Percentiles rank a stretch among this genome's conserved stretches.
phyloP scores from a whole-genome alignment of 2,797 vertebrate species.

The Alcedo quadribrachys region DNA sequence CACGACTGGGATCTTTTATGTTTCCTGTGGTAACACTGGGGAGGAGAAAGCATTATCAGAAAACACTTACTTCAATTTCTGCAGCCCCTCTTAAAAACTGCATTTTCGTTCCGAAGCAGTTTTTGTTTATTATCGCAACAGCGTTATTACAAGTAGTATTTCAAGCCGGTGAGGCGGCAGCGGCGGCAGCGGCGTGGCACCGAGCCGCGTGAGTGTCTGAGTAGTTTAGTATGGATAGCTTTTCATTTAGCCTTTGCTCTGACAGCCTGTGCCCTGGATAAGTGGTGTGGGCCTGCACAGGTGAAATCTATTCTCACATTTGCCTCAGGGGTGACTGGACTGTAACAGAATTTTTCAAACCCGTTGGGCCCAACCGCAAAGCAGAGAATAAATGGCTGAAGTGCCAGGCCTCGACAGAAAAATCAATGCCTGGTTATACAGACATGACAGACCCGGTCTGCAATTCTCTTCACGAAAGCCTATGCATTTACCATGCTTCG shows the following conservation, averaged over 20 bases:
- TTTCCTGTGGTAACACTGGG: conserved; percentile 1
- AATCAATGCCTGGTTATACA: conserved; percentile 99
- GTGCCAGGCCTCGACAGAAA: conserved; percentile 98
- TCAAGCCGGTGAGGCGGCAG: not conserved
- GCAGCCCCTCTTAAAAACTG: conserved; percentile 16
- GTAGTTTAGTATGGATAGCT: conserved; percentile 86
- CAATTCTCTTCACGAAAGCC: conserved; percentile 77
- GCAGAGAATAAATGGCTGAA: conserved; percentile 99
- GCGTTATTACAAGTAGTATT: conserved; percentile 60
- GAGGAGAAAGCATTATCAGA: conserved; percentile 16
- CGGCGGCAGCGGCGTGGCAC: conserved; percentile 53
- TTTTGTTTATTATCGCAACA: conserved; percentile 13
- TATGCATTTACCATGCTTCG: conserved; percentile 58
- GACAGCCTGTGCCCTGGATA: conserved; percentile 91
- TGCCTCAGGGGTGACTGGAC: conserved; percentile 95
- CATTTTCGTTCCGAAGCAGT: not conserved
- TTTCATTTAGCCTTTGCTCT: conserved; percentile 94
- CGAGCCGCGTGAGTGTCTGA: conserved; percentile 76
- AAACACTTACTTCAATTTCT: not conserved
- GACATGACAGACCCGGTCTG: conserved; percentile 92
- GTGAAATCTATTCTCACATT: conserved; percentile 97
- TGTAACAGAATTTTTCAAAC: conserved; percentile 99
- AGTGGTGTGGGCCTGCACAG: conserved; percentile 95
- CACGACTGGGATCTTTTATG: conserved; percentile 19
- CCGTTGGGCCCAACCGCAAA: conserved; percentile 97